Base-by-base conservation (phyloP, 2,888 invertebrate genomes). In the Drosophila barbarae region DNA sequence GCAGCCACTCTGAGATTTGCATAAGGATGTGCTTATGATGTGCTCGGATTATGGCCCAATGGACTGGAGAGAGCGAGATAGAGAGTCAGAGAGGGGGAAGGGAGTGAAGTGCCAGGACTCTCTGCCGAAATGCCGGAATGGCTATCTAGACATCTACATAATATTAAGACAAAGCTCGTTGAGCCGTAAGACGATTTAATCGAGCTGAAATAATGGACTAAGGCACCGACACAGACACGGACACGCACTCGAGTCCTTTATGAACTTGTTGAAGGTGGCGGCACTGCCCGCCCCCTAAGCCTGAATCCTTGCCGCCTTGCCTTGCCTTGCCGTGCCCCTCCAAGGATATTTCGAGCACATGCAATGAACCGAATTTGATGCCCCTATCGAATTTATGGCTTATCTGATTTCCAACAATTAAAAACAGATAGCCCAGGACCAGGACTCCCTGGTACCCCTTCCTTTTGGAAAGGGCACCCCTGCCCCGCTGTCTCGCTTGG, bases 151-250 rank as follows among this genome's bases (percentile, higher is more conserved):
- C 78, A 79, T 83, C 78, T 79, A 81, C 79, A 79, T 84, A 79
- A 79, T 81, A 79, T 83, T 79, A 81, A 84, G 80, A 82, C 83
- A 81, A 77, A 73, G 82, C 82, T 79, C 80, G 83, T 84, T 81
- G 69, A 79, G 84, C 80, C 77, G 80, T 84, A 81, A 84, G 84
- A 84, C 84, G 80, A 81, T 84, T 81, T 81, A 81, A 81, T 81
- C 80, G 84, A 79, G 84, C 82, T 79, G 80, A 84, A 82, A 84
- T 84, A 84, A 81, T 84, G 78, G 84, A 82, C 80, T 84, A 71
- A 74, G 51, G 56, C 81, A 72, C 46, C 44, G 61, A 46, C 56
- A 57, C 64, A 56, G 55, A 69, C 67, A 72, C 66, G 41, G 13
- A 51, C 50, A 47, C 50, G 15, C 26, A 38, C 10, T 47, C 61